Base-by-base conservation (phyloP, 2,797 vertebrate species). In the Benthosema pterotum region DNA sequence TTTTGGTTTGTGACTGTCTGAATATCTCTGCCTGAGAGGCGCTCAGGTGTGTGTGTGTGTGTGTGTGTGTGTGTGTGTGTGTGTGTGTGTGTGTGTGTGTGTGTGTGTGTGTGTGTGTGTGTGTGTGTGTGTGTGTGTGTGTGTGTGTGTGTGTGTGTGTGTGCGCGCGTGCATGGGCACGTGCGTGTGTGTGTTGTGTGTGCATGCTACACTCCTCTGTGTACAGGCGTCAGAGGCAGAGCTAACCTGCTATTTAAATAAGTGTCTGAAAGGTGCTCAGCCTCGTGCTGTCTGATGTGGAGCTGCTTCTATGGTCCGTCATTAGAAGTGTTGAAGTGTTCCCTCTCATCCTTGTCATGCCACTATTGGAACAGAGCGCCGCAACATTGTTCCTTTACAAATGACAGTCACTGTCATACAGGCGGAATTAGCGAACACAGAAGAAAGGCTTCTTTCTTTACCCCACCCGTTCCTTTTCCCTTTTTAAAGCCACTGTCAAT, bases 341-440 rank as follows among this genome's bases (percentile, higher is more conserved):
- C 80, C 80, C 74, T 86, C 85, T 89, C 83, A 75, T 86, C 76
- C 67, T 83, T 87, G 89, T 91, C 87, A 85, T 87, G 85, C 84
- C 71, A 78, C 83, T 82, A 75, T 83, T 79, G 82, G 81, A 91
- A 85, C 82, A 83, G 71, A 85, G 84, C 73, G 74, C 66, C 65
- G 69, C 86, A 79, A 91, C 77, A 82, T 78, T 82, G 87, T 86
- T 88, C 82, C 83, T 83, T 90, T 86, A 83, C 90, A 89, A 92
- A 91, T 89, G 91, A 92, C 91, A 90, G 85, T 90, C 74, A 87
- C 88, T 92, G 89, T 90, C 91, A 85, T 83, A 85, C 81, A 84
- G 84, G 75, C 78, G 28, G 79, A 85, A 89, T 89, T 87, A 86
- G 87, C 12, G 69, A 74, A 74, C 78, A 69, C 71, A 85, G 78